phyloP scores from a whole-genome alignment of 2,797 vertebrate genomes.

The Tympanoctomys barrerae region DNA sequence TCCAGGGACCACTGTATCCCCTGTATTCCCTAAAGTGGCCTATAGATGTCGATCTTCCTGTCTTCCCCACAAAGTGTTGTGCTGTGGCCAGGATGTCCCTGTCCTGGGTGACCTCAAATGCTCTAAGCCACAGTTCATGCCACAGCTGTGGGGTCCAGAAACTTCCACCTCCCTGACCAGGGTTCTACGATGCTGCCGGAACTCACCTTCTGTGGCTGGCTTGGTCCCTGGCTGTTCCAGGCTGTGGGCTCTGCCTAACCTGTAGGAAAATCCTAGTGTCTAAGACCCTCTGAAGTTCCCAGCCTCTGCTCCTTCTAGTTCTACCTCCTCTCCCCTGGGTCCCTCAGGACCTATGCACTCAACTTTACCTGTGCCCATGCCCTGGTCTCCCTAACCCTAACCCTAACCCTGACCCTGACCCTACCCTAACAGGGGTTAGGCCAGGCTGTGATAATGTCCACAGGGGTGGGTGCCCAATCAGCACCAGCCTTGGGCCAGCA shows the following conservation, averaged over 20 bases:
- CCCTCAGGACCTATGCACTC: background rate
- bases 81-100: no score
- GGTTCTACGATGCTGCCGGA: background rate
- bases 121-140: fast-evolving
- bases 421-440: background rate
- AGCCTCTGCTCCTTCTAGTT: background rate
- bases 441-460: background rate
- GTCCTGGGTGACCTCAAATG: background rate
- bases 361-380: background rate
- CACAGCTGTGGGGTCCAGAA: background rate
- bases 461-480: background rate
- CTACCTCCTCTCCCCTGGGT: background rate
- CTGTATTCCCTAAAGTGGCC: fast-evolving
- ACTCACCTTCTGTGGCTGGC: background rate
- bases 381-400: background rate
- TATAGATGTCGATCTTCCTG: background rate
- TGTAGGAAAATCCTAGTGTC: background rate
- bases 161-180: background rate
- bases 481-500: background rate
- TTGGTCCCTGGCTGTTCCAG: background rate
- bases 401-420: background rate
- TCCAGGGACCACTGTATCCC: background rate
- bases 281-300: background rate
- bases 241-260: no score
- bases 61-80: background rate